phyloP scores from a whole-genome alignment of 2,888 invertebrate genomes.

The Antheraea assamensis region DNA sequence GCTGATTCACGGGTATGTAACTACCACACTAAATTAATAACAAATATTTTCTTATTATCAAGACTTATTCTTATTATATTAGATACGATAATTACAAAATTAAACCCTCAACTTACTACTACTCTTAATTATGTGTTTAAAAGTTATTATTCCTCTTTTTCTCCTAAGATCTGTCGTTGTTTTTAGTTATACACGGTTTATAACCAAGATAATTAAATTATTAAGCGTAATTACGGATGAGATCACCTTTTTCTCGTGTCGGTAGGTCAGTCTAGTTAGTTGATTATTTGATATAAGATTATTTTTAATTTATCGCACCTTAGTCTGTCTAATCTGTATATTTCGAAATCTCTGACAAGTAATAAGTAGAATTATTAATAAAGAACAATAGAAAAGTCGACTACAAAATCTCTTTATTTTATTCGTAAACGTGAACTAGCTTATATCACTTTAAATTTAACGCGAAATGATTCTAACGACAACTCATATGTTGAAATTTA shows the following conservation, averaged over 20 bases:
- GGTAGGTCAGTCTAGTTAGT: not conserved
- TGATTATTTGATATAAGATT: not conserved
- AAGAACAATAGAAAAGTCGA: too few species aligned
- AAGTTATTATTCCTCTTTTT: not conserved
- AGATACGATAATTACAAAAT: not conserved
- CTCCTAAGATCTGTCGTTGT: not conserved
- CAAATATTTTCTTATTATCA: too few species aligned
- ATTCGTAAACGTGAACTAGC: too few species aligned
- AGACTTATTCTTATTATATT: too few species aligned
- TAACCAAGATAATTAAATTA: not conserved
- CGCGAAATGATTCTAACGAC: too few species aligned
- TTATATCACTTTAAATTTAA: too few species aligned
- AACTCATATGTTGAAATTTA: too few species aligned
- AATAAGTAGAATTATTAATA: too few species aligned
- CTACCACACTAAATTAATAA: not conserved
- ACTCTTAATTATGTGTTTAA: not conserved
- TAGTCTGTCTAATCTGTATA: too few species aligned
- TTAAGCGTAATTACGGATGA: not conserved
- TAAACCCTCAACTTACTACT: not conserved
- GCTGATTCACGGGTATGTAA: slow-evolving; percentile 78
- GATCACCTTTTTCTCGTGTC: not conserved
- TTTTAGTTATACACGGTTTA: not conserved
- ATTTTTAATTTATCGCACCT: too few species aligned
- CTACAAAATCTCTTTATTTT: too few species aligned
- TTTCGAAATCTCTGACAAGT: too few species aligned